Evolutionary conservation across 2,888 invertebrate genomes (phyloP), one percentile per base, ranked within the genome.

Genomic region (Mystacides longicornis): DNA sequence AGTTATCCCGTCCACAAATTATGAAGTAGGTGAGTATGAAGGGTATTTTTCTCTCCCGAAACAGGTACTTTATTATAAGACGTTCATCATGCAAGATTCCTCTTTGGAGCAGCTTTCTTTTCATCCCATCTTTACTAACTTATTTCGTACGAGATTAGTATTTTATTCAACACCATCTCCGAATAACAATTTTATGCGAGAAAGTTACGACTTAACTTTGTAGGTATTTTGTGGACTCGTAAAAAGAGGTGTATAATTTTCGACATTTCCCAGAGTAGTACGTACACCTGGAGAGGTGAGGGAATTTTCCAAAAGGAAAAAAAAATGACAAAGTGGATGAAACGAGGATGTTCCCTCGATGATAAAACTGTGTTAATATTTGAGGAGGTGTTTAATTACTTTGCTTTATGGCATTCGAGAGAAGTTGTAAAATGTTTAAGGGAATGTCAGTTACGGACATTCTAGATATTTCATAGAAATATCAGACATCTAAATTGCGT

Each of bases 191-290:
- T 57, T 57, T 57, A 57, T 57, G 54, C 50, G 51, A 27, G 23
- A 54, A 57, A 57, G 54, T 57, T 57, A 57, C 57, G 54, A 54
- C 54, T 43, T 23, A 54, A 57, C 57, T 57, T 57, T 57, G 57
- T 57, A 54, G 48, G 48, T 57, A 54, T 57, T 57, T 51, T 54
- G 59, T 56, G 59, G 59, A 54, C 56, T 59, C 59, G 52, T 57
- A 59, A 59, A 59, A 37, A 55, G 55, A 49, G 54, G 45, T 52
- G 48, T 57, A 59, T 57, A 52, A 56, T 50, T 49, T 49, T 55
- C 37, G 52, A 50, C 48, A 42, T 57, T 57, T 52, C 42, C 51
- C 21, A 14, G 46, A 16, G 33, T 49, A 47, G 49, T 45, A 49
- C 33, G 33, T 49, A 49, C 45, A 33, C 46, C 27, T 23, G 31